Evolutionary conservation across 2,113 vertebrate species (phyloP).

Genomic region (Calyptomena viridis): DNA sequence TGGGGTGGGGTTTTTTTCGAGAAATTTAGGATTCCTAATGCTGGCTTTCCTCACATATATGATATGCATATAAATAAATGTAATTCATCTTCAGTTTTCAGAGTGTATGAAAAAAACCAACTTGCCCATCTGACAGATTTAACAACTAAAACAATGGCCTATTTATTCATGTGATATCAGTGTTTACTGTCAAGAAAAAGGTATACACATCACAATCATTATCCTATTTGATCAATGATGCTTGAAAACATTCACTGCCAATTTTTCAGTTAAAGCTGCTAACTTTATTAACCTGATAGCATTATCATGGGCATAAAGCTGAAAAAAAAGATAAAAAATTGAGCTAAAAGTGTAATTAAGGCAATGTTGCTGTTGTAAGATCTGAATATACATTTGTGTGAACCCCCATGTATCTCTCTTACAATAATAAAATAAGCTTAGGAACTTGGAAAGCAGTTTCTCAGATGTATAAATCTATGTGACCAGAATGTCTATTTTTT

Average conservation of each 20-base stretch:
- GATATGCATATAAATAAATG: not conserved
- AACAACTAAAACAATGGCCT: not conserved
- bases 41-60: not conserved
- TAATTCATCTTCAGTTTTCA: not conserved
- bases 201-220: not conserved
- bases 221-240: not conserved
- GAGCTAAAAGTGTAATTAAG: slow-evolving; percentile 46
- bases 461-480: not conserved
- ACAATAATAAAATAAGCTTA: not conserved
- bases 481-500: not conserved
- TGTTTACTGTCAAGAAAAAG: slow-evolving; percentile 22
- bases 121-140: not conserved
- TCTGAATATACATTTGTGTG: not conserved
- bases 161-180: not conserved
- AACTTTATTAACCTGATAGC: slow-evolving; percentile 23
- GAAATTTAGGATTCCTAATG: not conserved
- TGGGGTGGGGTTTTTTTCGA: not conserved
- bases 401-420: not conserved
- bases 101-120: not conserved
- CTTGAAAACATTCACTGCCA: slow-evolving; percentile 1
- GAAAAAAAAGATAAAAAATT: not conserved
- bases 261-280: slow-evolving; percentile 12
- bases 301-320: not conserved
- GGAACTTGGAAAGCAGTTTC: not conserved
- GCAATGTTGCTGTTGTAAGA: not conserved